Base-by-base conservation (phyloP, 2,888 invertebrate species). In the Acanthosepion pharaonis region DNA sequence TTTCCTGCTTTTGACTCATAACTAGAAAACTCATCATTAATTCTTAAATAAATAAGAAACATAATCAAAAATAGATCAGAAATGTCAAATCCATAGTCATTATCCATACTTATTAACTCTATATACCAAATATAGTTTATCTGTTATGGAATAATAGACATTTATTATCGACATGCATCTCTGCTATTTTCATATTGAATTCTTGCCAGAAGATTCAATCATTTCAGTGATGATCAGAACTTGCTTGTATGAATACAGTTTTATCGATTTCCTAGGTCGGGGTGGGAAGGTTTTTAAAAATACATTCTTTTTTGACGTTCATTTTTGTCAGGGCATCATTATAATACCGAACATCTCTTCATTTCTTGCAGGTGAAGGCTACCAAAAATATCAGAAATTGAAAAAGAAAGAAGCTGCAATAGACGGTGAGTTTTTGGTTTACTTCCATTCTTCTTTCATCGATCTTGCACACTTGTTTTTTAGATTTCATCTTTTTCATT, bases 341-440 rank as follows among this genome's bases (percentile, higher is more conserved):
- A 9, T 78, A n/a, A 33, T 78, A n/a, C 5, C 3, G 11, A 2
- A n/a, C 15, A 15, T 33, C 9, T 28, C 15, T 28, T 51, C 51
- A 94, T 94, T 33, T 23, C 94, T 95, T 95, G n/a, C 95, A 96
- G 98, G 97, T 0, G 98, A 98, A 96, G 98, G 98, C 78, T 98
- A 98, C 96, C 98, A 98, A 95, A 98, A 98, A 97, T 99, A 98
- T 96, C 98, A 98, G 92, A 99, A 99, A 96, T 97, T 99, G 94
- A 98, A 98, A 96, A 98, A 98, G 96, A 98, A 98, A 94, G 99
- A 99, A 97, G 98, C 98, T 97, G 98, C 98, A 1, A 98, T 99
- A 98, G 98, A 98, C 96, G 97, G 97, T 97, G 95, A 95, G 95
- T 94, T 42, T 94, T 33, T 78, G 11, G n/a, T n/a, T 78, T 78